These are phyloP conservation scores for Pseudolaguvia tuberculata DNA, from an alignment of 2,113 vertebrate species.

Conservation along the genomic window DNA sequence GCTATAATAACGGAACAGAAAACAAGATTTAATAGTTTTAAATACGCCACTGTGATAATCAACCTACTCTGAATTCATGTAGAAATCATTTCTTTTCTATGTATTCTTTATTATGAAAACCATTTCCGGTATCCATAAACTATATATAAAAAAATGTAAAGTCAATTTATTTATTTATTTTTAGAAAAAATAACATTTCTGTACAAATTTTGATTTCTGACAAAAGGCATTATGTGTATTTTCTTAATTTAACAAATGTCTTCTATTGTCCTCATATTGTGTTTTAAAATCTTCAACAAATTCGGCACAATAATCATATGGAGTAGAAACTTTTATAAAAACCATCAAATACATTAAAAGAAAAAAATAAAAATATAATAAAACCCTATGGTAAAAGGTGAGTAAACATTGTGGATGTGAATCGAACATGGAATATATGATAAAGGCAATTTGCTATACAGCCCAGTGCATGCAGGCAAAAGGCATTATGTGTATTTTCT, in stretches of 20 bases:
- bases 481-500: background rate
- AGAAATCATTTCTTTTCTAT: background rate
- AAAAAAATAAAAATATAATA: constrained; percentile 43
- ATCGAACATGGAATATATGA: constrained; percentile 40
- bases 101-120: background rate
- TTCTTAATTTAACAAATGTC: background rate
- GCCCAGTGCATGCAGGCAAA: constrained; percentile 20
- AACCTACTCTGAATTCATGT: background rate
- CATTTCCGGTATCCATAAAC: too few relatives aligned
- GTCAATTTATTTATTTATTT: too few relatives aligned
- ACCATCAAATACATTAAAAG: constrained; percentile 48
- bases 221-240: background rate
- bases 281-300: too few relatives aligned
- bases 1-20: background rate
- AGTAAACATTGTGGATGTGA: constrained; percentile 41
- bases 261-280: too few relatives aligned
- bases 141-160: too few relatives aligned
- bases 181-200: too few relatives aligned
- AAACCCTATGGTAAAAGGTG: too few relatives aligned
- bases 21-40: background rate
- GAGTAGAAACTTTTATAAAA: constrained; percentile 48
- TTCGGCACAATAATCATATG: constrained; percentile 3
- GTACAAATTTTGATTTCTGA: background rate
- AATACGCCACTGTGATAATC: background rate
- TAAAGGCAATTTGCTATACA: constrained; percentile 61